These are phyloP conservation scores for Ciconia boyciana DNA, from an alignment of 2,113 vertebrate species.

Conservation along the genomic window DNA sequence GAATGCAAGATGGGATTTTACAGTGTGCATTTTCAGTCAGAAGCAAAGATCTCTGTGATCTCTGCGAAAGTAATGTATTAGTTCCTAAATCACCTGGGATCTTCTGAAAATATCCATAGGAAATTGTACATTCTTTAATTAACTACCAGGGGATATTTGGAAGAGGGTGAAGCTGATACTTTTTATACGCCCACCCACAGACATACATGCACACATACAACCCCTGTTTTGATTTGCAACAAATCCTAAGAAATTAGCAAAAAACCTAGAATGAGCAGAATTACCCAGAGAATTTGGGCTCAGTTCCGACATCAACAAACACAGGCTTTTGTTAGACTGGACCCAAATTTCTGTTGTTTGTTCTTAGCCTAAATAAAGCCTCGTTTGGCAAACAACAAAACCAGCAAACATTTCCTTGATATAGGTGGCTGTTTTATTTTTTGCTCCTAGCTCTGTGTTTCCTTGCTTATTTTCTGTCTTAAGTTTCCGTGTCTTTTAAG, in stretches of 20 bases:
- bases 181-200: not conserved
- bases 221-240: not conserved
- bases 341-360: not conserved
- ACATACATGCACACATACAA: not conserved
- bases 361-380: not conserved
- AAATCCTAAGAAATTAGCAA: not conserved
- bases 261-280: not conserved
- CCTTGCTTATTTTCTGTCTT: not conserved
- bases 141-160: not conserved
- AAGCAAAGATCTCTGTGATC: not conserved
- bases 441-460: not conserved
- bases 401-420: not conserved
- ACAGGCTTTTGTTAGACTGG: not conserved
- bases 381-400: not conserved
- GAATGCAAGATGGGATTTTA: not conserved
- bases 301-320: not conserved
- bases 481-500: not conserved
- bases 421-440: not conserved
- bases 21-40: not conserved
- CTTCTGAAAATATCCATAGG: conserved; percentile 4
- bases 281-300: not conserved
- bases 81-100: conserved; percentile 5
- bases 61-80: not conserved
- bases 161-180: not conserved
- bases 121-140: conserved; percentile 6